Base-by-base conservation (phyloP, 2,797 vertebrate species). In the Gambelia wislizenii region DNA sequence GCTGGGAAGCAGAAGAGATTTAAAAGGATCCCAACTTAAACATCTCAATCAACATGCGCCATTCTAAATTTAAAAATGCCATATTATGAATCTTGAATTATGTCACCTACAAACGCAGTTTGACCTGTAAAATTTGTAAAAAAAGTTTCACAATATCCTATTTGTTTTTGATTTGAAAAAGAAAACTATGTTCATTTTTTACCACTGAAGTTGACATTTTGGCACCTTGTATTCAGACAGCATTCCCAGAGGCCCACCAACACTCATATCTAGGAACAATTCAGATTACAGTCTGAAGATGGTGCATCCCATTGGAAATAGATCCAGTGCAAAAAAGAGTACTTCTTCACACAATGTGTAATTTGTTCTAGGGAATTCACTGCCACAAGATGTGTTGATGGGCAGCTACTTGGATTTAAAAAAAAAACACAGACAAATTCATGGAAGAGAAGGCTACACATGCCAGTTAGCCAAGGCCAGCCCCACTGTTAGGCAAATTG, bases 1-100 rank as follows among this genome's bases (percentile, higher is more conserved):
- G 98, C 98, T 97, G 87, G 16, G 3, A 61, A 64, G 75, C 49
- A 16, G 56, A 67, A 42, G 8, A n/a, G 22, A 44, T 36, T 30
- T 44, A 7, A 69, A 85, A 79, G 42, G 52, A 54, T 79, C 59
- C 49, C 22, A 39, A 33, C 12, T 67, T 33, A 83, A 83, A 61
- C 13, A 33, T 44, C 7, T 25, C 39, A 8, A 42, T 16, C 39
- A 8, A 30, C 10, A 36, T 16, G 3, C 14, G 2, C 33, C 52
- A 3, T 33, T 70, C 49, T 67, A 33, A n/a, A 89, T 36, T 22
- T 72, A 39, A 14, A 20, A 20, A 10, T 49, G 64, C 47, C 2
- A 12, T 72, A 3, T 49, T 27, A 12, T 75, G 12, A 4, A 12
- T 39, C 44, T 20, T 44, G 6, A 72, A 80, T 16, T 44, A 5